Conservation (phyloP, 2,113 vertebrate genomes). For the Hippopotamus amphibius region DNA sequence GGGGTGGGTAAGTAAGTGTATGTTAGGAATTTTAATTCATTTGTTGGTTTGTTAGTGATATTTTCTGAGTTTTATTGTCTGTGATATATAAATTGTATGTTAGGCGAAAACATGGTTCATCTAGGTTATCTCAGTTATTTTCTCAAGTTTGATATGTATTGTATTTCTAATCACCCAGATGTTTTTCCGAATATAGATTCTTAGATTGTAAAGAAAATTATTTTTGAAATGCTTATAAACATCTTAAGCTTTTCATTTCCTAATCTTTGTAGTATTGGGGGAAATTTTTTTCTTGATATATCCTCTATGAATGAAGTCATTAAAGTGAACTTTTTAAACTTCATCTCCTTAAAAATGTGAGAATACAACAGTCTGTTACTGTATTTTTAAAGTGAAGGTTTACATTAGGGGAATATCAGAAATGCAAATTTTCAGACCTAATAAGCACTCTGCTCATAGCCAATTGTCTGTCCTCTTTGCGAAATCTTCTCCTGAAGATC, state of each 20-base stretch:
- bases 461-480: not conserved
- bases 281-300: not conserved
- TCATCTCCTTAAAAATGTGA: slow-evolving; percentile 11
- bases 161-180: not conserved
- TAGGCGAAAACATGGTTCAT: slow-evolving; percentile 11
- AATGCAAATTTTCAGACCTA: not conserved
- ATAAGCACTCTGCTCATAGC: not conserved
- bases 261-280: not conserved
- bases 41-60: not conserved
- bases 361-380: not conserved
- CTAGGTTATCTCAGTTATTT: not conserved
- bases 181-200: slow-evolving; percentile 49
- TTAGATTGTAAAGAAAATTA: not conserved
- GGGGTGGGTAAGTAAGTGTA: not conserved
- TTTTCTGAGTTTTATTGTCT: not conserved
- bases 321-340: not conserved
- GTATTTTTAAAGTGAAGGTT: not conserved
- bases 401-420: not conserved
- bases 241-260: slow-evolving; percentile 3
- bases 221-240: slow-evolving; percentile 40
- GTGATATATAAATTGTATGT: not conserved
- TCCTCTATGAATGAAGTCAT: not conserved
- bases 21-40: slow-evolving; percentile 26
- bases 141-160: not conserved
- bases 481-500: not conserved